Percentiles rank a stretch among this genome's conserved stretches.
phyloP scores from a whole-genome alignment of 2,113 vertebrate genomes.

The Cromileptes altivelis region DNA sequence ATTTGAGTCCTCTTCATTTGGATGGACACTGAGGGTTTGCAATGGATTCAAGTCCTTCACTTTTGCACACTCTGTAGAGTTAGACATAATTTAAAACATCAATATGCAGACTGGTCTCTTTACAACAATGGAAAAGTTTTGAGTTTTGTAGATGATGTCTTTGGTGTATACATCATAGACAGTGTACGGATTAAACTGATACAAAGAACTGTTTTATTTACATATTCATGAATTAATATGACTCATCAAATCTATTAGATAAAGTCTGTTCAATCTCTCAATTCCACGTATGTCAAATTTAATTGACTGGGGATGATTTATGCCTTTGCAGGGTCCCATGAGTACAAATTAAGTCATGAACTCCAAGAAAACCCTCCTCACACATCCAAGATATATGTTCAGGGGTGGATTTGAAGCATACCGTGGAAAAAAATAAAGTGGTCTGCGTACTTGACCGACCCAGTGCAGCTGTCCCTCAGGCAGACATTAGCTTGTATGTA shows the following conservation, averaged over 20 bases:
- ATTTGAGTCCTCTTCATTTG: slow-evolving; percentile 64
- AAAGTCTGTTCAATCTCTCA: background rate
- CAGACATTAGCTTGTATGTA: slow-evolving; percentile 42
- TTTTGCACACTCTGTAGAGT: slow-evolving; percentile 1
- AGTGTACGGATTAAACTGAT: background rate
- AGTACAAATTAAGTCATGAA: slow-evolving; percentile 2
- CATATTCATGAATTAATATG: background rate
- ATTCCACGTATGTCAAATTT: slow-evolving; percentile 10
- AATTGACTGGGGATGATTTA: slow-evolving; percentile 19
- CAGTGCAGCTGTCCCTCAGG: slow-evolving; percentile 1
- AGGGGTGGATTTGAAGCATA: background rate
- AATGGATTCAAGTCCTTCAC: slow-evolving; percentile 9
- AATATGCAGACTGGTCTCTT: background rate
- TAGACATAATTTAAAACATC: slow-evolving; percentile 6
- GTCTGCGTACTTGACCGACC: background rate
- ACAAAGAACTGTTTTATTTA: background rate
- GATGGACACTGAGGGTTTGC: slow-evolving; percentile 21
- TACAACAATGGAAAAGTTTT: background rate
- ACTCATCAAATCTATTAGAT: background rate
- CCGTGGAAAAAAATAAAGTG: background rate
- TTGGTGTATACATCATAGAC: background rate
- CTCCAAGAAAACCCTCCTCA: background rate
- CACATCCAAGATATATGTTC: background rate
- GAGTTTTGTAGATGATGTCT: background rate
- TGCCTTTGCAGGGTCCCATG: background rate